These are phyloP conservation scores for Luscinia luscinia DNA, from an alignment of 2,797 vertebrate species.

Conservation along the genomic window DNA sequence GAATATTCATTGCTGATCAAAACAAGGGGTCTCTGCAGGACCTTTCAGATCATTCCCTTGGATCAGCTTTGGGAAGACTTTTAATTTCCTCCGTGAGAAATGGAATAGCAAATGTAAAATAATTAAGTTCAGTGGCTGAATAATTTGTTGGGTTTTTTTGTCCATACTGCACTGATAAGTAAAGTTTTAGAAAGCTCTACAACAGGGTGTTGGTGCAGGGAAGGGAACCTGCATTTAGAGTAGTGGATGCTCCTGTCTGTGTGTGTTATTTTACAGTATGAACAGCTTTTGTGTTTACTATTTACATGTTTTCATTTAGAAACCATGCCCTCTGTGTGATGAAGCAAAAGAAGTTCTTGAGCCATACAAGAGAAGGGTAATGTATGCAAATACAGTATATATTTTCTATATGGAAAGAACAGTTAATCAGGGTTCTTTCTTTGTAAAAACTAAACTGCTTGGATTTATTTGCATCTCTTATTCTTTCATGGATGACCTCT, in stretches of 20 bases:
- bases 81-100: not conserved
- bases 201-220: not conserved
- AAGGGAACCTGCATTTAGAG: not conserved
- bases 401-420: not conserved
- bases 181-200: not conserved
- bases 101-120: not conserved
- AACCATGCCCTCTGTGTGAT: slow-evolving; percentile 86
- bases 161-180: not conserved
- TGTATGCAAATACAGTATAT: not conserved
- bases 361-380: slow-evolving; percentile 84
- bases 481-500: slow-evolving; percentile 29
- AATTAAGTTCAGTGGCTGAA: not conserved
- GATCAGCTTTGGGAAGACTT: not conserved
- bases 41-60: not conserved
- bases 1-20: not conserved
- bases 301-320: slow-evolving; percentile 70
- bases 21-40: not conserved
- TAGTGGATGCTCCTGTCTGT: not conserved
- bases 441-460: slow-evolving; percentile 50
- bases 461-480: slow-evolving; percentile 43
- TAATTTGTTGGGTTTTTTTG: not conserved
- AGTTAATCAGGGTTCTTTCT: slow-evolving; percentile 9
- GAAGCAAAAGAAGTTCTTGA: slow-evolving; percentile 85
- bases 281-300: not conserved
- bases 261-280: not conserved